Evolutionary conservation across 2,888 invertebrate species (phyloP).

Genomic region (Rhagophthalmus giganteus): DNA sequence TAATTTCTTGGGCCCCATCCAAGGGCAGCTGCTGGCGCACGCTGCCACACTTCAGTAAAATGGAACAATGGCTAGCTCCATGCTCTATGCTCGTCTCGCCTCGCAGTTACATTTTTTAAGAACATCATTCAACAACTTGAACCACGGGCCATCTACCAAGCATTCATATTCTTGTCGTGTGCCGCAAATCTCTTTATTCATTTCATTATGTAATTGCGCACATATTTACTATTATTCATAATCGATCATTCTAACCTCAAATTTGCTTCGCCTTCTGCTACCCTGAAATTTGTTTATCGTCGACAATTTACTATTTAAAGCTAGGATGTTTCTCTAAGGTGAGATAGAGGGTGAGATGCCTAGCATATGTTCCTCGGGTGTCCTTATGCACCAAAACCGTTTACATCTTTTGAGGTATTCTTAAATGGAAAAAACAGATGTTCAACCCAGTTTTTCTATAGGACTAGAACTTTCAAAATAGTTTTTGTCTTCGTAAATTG

Average conservation of each 20-base stretch:
- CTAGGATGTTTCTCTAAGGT: too few species aligned
- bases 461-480: too few species aligned
- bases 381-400: too few species aligned
- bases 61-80: slow-evolving; percentile 52
- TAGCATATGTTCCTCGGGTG: too few species aligned
- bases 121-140: slow-evolving; percentile 46
- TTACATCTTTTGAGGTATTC: too few species aligned
- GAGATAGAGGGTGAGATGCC: too few species aligned
- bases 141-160: slow-evolving; percentile 26
- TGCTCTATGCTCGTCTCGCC: slow-evolving; percentile 52
- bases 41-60: slow-evolving; percentile 55
- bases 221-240: slow-evolving; percentile 1
- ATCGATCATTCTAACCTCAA: neutral
- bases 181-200: slow-evolving; percentile 16
- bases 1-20: slow-evolving; percentile 33
- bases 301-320: too few species aligned
- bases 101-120: slow-evolving; percentile 47
- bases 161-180: slow-evolving; percentile 25
- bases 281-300: too few species aligned
- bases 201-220: slow-evolving; percentile 12
- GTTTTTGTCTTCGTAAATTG: too few species aligned
- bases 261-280: too few species aligned
- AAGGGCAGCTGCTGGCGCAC: slow-evolving; percentile 52
- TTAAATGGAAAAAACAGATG: neutral
- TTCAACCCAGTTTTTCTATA: too few species aligned